These are phyloP conservation scores for Montipora capitata DNA, from an alignment of 92 coral and sea anemone species.

Conservation along the genomic window DNA sequence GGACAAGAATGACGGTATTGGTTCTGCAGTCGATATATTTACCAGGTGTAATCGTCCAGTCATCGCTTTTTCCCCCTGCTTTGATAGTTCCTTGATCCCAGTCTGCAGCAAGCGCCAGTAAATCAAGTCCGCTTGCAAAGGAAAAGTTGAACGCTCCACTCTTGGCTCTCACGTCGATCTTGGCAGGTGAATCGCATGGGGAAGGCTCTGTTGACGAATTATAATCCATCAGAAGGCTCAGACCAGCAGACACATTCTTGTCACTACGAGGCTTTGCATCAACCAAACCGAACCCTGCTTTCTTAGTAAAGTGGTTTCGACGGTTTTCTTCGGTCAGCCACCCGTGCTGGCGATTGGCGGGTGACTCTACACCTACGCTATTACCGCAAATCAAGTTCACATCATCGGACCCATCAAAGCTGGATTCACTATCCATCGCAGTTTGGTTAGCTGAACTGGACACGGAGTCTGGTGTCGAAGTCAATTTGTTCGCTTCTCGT, in stretches of 20 bases:
- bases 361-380: constrained; percentile 36
- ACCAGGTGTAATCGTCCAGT: constrained; percentile 17
- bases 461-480: constrained; percentile 2
- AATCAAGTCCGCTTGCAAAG: constrained; percentile 26
- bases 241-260: constrained; percentile 71
- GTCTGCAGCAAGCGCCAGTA: constrained; percentile 23
- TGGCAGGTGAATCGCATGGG: constrained; percentile 57
- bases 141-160: constrained; percentile 36
- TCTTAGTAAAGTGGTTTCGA: constrained; percentile 30
- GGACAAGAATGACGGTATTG: neutral
- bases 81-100: neutral
- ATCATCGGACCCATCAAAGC: constrained; percentile 28
- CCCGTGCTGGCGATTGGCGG: constrained; percentile 28
- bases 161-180: constrained; percentile 7
- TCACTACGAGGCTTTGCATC: constrained; percentile 36
- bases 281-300: constrained; percentile 43
- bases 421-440: constrained; percentile 35
- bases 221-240: constrained; percentile 88
- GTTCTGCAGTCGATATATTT: neutral
- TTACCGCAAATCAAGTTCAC: constrained; percentile 70
- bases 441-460: constrained; percentile 22
- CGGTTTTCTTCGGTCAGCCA: constrained; percentile 61
- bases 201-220: constrained; percentile 88
- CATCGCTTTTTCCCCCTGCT: neutral
- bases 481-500: neutral